These are phyloP conservation scores for Sarotherodon lohbergeri DNA, from an alignment of 2,113 vertebrate genomes.

Conservation along the genomic window DNA sequence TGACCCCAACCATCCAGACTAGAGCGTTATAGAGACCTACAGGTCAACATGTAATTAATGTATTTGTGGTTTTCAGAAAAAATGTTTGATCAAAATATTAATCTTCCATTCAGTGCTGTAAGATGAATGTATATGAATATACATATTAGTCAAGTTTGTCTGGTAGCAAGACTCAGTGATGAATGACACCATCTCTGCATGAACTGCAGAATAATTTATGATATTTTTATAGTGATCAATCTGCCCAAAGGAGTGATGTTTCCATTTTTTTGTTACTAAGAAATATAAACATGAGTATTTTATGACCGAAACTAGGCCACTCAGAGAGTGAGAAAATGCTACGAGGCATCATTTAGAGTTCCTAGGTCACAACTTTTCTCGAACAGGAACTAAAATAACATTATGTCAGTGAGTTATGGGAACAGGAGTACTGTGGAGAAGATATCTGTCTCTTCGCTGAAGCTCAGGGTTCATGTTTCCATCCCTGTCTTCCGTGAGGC, in stretches of 20 bases:
- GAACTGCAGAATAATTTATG: background rate
- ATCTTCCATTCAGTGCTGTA: background rate
- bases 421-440: slow-evolving; percentile 9
- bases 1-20: background rate
- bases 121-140: background rate
- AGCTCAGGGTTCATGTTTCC: slow-evolving; percentile 5
- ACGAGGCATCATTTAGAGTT: slow-evolving; percentile 30
- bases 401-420: slow-evolving; percentile 57
- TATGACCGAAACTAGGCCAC: slow-evolving; percentile 35
- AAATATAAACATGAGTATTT: slow-evolving; percentile 43
- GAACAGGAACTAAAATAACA: slow-evolving; percentile 58
- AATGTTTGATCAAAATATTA: background rate
- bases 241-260: background rate
- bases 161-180: background rate
- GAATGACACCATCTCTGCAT: background rate
- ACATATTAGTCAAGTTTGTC: background rate
- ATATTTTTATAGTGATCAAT: background rate
- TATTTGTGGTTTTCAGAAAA: background rate
- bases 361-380: slow-evolving; percentile 38
- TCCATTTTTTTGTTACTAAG: background rate
- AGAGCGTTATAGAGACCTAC: background rate
- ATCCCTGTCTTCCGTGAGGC: background rate
- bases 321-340: slow-evolving; percentile 27
- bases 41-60: background rate
- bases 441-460: background rate